Base-by-base conservation (phyloP, 2,113 vertebrate genomes). In the Paradoxurus hermaphroditus region DNA sequence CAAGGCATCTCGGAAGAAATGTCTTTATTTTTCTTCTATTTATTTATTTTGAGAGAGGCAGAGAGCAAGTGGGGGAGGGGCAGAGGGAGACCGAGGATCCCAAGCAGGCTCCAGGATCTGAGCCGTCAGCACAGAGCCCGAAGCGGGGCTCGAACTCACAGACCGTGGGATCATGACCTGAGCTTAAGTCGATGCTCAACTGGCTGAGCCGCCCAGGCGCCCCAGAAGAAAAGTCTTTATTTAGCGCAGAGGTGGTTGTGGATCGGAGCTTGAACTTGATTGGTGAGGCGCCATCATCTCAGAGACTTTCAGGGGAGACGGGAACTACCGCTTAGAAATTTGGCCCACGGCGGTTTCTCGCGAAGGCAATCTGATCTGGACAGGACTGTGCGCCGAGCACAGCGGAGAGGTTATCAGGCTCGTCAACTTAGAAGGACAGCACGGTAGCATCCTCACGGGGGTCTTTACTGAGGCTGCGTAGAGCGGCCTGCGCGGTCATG, bases 391-490 rank as follows among this genome's bases (percentile, higher is more conserved):
- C 25, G 63, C 27, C 10, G 78, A 12, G 16, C 12, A 65, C n/a
- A 15, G 21, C 53, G 79, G 29, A 86, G 31, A 79, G 65, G 44
- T 29, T 13, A 4, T 86, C 29, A 44, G 41, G 11, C 49, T 65
- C 41, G 23, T 12, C 44, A 29, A 11, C n/a, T 39, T 21, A 56
- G 36, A 82, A 78, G 63, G 81, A 85, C n/a, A 18, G 44, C 41
- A 56, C 14, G 44, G 31, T 41, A 7, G 51, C 14, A 0, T n/a
- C 21, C n/a, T 44, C 21, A 15, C 21, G 4, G 51, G 49, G n/a
- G 7, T 3, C 27, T 12, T 14, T 7, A 1, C 4, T 1, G 21
- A 3, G 44, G 72, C 86, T 2, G 0, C 16, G 9, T 21, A 7
- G n/a, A 59, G 44, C 8, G 10, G 9, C 27, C 7, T 7, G 34